phyloP scores from a whole-genome alignment of 2,797 vertebrate genomes.

The Argentina silus region DNA sequence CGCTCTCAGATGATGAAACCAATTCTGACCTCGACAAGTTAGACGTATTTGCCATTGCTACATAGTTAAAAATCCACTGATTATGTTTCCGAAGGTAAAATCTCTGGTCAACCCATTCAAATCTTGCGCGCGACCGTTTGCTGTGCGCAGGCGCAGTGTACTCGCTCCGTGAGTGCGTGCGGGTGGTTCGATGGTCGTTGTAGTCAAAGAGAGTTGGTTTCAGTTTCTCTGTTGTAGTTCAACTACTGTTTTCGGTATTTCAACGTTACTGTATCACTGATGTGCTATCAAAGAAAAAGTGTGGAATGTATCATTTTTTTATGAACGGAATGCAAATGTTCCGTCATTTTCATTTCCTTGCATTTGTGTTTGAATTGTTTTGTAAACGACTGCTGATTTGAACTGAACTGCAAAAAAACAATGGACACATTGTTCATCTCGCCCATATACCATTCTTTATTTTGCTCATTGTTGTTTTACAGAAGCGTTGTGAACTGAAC shows the following conservation, averaged over 20 bases:
- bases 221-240: not conserved
- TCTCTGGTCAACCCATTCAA: constrained; percentile 74
- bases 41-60: constrained; percentile 66
- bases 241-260: not conserved
- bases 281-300: not conserved
- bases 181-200: constrained; percentile 39
- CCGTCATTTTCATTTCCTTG: not conserved
- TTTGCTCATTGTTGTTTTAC: constrained; percentile 19
- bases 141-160: constrained; percentile 70
- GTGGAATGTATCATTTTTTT: not conserved
- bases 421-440: not conserved
- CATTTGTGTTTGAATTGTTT: not conserved
- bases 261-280: not conserved
- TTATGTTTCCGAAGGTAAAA: fast-evolving
- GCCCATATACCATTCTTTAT: constrained; percentile 16
- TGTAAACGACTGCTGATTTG: not conserved
- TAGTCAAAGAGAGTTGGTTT: constrained; percentile 35
- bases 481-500: constrained; percentile 35
- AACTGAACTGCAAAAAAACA: not conserved
- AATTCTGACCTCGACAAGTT: constrained; percentile 40
- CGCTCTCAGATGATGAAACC: constrained; percentile 34
- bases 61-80: constrained; percentile 58
- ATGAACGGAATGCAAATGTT: not conserved
- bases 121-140: constrained; percentile 80
- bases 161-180: not conserved